phyloP scores from a whole-genome alignment of 2,888 invertebrate species.

The Rhimphoctona megacephalus region DNA sequence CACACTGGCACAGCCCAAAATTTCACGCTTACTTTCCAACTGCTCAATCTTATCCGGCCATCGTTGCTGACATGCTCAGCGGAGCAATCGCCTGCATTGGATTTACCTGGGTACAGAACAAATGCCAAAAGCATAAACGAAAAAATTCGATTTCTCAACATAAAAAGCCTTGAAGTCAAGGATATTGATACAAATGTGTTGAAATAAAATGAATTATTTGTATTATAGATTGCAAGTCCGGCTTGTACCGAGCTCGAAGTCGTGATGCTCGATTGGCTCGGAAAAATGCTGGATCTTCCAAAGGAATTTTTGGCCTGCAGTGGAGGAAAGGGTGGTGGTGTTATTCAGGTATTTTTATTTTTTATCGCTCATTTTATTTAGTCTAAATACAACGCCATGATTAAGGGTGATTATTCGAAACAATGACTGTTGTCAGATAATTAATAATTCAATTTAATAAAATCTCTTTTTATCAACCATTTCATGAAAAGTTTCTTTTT shows the following conservation, averaged over 20 bases:
- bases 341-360: conserved; percentile 87
- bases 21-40: conserved; percentile 98
- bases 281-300: conserved; percentile 95
- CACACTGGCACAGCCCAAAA: conserved; percentile 98
- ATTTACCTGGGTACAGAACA: conserved; percentile 93
- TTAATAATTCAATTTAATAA: background rate
- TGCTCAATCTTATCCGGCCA: conserved; percentile 96
- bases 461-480: background rate
- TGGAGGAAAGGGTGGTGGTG: conserved; percentile 93
- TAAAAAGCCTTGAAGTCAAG: conserved; percentile 40
- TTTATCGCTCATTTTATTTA: background rate
- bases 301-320: conserved; percentile 93
- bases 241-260: conserved; percentile 98
- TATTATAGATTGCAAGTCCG: conserved; percentile 93
- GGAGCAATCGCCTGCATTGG: conserved; percentile 98
- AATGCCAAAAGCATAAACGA: background rate
- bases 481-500: too few species aligned
- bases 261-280: conserved; percentile 98
- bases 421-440: background rate
- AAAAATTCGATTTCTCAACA: conserved; percentile 17
- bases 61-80: conserved; percentile 97
- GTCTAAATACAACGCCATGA: background rate
- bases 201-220: conserved; percentile 17
- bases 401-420: background rate
- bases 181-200: conserved; percentile 14